phyloP scores from a whole-genome alignment of 2,888 invertebrate species.

The Alloscopus bannaensis region DNA sequence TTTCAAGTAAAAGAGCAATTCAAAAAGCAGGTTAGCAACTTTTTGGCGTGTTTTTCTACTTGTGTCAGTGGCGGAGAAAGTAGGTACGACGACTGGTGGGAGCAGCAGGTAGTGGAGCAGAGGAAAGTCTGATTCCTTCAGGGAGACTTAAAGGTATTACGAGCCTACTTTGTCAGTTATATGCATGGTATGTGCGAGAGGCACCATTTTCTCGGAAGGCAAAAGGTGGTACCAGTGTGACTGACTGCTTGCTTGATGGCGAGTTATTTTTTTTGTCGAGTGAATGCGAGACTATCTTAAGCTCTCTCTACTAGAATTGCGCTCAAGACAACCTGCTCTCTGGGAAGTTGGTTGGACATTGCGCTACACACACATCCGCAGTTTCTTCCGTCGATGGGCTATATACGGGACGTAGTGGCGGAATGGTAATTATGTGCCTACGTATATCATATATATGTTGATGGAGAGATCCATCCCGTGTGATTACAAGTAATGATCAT shows the following conservation, averaged over 20 bases:
- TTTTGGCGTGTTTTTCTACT: slow-evolving; percentile 48
- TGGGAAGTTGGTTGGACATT: no score
- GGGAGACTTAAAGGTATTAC: slow-evolving; percentile 64
- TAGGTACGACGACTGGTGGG: slow-evolving; percentile 6
- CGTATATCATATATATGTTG: slow-evolving; percentile 37
- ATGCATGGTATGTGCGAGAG: background rate
- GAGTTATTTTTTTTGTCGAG: no score
- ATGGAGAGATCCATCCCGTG: slow-evolving; percentile 61
- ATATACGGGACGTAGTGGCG: background rate
- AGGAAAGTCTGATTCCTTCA: slow-evolving; percentile 47
- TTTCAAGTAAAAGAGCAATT: slow-evolving; percentile 58
- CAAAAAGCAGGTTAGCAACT: slow-evolving; percentile 58
- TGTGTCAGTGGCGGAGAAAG: slow-evolving; percentile 9
- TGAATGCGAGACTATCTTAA: no score
- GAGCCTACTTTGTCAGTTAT: slow-evolving; percentile 10
- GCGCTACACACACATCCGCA: background rate
- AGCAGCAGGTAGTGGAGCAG: slow-evolving; percentile 59
- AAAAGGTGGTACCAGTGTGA: slow-evolving; percentile 14
- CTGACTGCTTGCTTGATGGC: no score
- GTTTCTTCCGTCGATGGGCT: background rate
- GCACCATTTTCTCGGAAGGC: background rate
- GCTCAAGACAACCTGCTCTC: no score
- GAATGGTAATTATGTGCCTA: slow-evolving; percentile 56
- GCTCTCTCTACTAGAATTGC: no score
- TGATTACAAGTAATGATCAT: slow-evolving; percentile 64